Conservation (phyloP, 2,888 invertebrate species). For the Cheilosia variabilis region DNA sequence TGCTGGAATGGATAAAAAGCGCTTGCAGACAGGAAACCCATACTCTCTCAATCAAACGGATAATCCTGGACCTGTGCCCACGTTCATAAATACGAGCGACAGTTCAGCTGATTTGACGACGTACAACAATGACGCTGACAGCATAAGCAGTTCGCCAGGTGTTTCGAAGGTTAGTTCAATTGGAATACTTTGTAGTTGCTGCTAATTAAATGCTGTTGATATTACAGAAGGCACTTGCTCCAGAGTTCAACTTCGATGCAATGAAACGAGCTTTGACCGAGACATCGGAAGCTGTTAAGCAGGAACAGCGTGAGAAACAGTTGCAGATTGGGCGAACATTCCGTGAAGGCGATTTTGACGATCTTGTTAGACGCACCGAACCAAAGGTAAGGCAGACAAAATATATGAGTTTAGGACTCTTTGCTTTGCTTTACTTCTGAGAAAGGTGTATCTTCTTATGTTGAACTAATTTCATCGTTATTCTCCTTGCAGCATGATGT, state of each 20-base stretch:
- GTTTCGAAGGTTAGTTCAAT: slow-evolving; percentile 86
- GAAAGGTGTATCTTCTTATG: too few species aligned
- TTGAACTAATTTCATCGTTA: neutral
- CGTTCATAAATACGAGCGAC: slow-evolving; percentile 85
- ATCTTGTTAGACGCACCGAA: slow-evolving; percentile 85
- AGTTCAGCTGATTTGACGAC: slow-evolving; percentile 90
- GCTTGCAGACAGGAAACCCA: slow-evolving; percentile 87
- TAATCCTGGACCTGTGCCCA: slow-evolving; percentile 86
- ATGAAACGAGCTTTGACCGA: slow-evolving; percentile 94
- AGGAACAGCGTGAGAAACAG: slow-evolving; percentile 89
- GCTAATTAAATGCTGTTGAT: slow-evolving; percentile 14
- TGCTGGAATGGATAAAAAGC: slow-evolving; percentile 89
- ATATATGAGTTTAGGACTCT: too few species aligned
- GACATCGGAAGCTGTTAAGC: slow-evolving; percentile 88
- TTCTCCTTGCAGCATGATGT: slow-evolving; percentile 89
- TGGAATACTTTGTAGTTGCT: neutral
- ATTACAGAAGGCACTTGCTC: slow-evolving; percentile 80
- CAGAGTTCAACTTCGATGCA: slow-evolving; percentile 94
- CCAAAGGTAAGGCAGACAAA: slow-evolving; percentile 79
- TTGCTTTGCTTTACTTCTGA: too few species aligned
- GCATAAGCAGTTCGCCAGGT: slow-evolving; percentile 94
- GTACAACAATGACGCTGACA: slow-evolving; percentile 91
- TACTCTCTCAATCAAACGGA: slow-evolving; percentile 85
- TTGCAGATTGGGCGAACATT: slow-evolving; percentile 93
- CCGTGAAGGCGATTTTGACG: slow-evolving; percentile 87